A percentile compares a stretch with the other conserved stretches of the same genome.
phyloP scores from a whole-genome alignment of 1,140 invertebrate genomes.

The Pentalonia nigronervosa region DNA sequence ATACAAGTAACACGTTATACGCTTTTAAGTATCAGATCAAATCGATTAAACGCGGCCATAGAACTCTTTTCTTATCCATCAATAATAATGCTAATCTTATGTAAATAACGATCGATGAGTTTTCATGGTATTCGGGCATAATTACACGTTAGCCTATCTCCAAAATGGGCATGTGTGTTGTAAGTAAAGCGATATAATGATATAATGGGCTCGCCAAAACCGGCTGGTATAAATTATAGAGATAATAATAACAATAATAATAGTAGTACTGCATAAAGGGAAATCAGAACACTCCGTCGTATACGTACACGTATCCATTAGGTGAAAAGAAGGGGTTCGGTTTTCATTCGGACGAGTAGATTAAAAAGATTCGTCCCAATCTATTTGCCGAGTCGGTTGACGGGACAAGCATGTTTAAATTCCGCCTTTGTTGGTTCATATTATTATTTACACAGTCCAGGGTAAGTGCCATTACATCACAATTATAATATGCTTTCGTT shows the following conservation, averaged over 20 bases:
- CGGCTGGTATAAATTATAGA: not conserved
- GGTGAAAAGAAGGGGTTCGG: not conserved
- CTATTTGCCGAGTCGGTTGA: not conserved
- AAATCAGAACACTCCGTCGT: not conserved
- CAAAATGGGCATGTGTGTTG: constrained; percentile 30
- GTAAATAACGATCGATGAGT: not conserved
- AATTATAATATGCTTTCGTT: not conserved
- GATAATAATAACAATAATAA: not conserved
- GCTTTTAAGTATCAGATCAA: not conserved
- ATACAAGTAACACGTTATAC: not conserved
- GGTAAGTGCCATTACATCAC: not conserved
- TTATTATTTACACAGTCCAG: not conserved
- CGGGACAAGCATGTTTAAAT: not conserved
- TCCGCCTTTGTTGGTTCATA: not conserved
- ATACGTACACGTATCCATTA: not conserved
- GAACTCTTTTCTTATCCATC: not conserved
- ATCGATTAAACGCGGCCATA: not conserved
- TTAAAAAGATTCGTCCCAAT: not conserved
- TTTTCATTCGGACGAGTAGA: not conserved
- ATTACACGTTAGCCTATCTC: not conserved
- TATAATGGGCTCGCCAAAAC: not conserved
- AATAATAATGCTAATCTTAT: not conserved
- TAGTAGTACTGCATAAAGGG: not conserved
- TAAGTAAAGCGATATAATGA: not conserved
- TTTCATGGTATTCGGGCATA: constrained; percentile 1